These are phyloP conservation scores for Alfaro cultratus DNA, from an alignment of 2,797 vertebrate species.

Conservation along the genomic window DNA sequence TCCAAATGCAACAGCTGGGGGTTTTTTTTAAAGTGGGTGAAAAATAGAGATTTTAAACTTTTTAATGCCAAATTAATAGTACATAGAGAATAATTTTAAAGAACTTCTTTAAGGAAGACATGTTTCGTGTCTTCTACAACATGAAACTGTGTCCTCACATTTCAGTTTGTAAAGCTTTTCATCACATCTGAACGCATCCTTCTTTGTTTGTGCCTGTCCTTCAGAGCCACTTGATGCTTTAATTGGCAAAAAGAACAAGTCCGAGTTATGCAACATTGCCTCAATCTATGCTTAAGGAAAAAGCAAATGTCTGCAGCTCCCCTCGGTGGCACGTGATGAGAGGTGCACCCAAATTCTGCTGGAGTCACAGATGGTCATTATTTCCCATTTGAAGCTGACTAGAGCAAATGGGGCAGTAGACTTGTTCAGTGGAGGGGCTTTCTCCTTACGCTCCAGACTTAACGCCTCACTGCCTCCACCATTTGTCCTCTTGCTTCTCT, in stretches of 20 bases:
- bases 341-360: slow-evolving; percentile 16
- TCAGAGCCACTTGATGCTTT: slow-evolving; percentile 19
- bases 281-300: not conserved
- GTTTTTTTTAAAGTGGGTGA: not conserved
- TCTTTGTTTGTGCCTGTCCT: slow-evolving; percentile 12
- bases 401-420: slow-evolving; percentile 34
- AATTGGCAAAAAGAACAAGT: slow-evolving; percentile 10
- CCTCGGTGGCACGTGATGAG: slow-evolving; percentile 35
- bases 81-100: not conserved
- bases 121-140: not conserved
- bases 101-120: not conserved
- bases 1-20: not conserved
- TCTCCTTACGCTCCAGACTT: slow-evolving; percentile 26
- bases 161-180: slow-evolving; percentile 1
- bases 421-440: slow-evolving; percentile 13
- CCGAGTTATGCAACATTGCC: slow-evolving; percentile 41
- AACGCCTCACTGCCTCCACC: slow-evolving; percentile 7
- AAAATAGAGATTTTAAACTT: not conserved
- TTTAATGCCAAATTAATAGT: not conserved
- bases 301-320: slow-evolving; percentile 46
- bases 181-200: slow-evolving; percentile 13
- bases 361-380: slow-evolving; percentile 31
- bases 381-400: slow-evolving; percentile 37
- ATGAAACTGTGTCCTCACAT: not conserved
- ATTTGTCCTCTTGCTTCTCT: slow-evolving; percentile 5